Conservation (phyloP, 1,140 invertebrate genomes). For the Cyclargus thomasi region DNA sequence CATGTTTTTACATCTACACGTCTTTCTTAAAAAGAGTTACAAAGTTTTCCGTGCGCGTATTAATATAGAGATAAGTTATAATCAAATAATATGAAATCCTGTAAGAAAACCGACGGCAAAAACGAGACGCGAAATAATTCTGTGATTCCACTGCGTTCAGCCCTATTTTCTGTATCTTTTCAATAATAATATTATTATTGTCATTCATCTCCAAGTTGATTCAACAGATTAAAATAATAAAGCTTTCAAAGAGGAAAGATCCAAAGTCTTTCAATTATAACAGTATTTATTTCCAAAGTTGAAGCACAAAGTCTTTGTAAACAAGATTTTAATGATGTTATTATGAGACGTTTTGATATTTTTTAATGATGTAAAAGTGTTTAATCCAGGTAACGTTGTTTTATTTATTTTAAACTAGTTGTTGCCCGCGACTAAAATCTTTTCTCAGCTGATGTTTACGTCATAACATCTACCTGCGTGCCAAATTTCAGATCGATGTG, state of each 20-base stretch:
- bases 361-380: not conserved
- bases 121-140: not conserved
- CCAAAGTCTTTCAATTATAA: not conserved
- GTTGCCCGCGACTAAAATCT: too few relatives aligned
- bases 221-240: not conserved
- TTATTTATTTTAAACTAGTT: too few relatives aligned
- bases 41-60: too few relatives aligned
- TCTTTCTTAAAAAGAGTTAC: too few relatives aligned
- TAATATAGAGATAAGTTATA: too few relatives aligned
- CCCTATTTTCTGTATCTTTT: not conserved
- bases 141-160: not conserved
- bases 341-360: not conserved
- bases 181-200: not conserved
- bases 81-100: too few relatives aligned
- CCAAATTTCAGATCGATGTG: too few relatives aligned
- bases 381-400: not conserved
- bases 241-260: not conserved
- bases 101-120: not conserved
- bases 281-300: not conserved
- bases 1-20: too few relatives aligned
- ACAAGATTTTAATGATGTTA: not conserved
- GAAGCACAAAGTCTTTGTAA: not conserved
- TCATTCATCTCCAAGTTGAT: not conserved
- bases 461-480: too few relatives aligned
- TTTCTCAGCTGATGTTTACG: too few relatives aligned